Percentiles rank a stretch among this genome's conserved stretches.
Conservation (phyloP, 2,888 invertebrate species). For the Petrolisthes manimaculis region DNA sequence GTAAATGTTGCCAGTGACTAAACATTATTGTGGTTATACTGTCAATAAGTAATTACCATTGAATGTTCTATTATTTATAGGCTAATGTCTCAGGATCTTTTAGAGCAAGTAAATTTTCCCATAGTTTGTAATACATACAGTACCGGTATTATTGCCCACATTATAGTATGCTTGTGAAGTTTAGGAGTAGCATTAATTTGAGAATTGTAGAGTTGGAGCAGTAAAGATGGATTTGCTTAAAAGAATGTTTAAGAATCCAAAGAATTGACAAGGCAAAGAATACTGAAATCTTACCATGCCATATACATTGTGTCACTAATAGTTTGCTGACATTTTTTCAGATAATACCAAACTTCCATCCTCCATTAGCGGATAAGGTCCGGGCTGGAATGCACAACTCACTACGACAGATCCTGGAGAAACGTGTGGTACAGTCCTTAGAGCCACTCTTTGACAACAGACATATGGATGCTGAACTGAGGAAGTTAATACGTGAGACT, state of each 20-base stretch:
- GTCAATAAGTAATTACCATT: neutral
- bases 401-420: constrained; percentile 87
- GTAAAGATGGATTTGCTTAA: no score
- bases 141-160: no score
- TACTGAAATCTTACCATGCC: no score
- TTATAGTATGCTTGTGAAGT: no score
- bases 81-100: no score
- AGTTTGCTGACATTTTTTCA: constrained; percentile 70
- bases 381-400: constrained; percentile 85
- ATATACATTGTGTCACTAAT: no score
- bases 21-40: neutral
- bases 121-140: no score
- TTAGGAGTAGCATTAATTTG: no score
- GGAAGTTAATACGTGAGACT: constrained; percentile 87
- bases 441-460: constrained; percentile 89
- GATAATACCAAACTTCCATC: constrained; percentile 90
- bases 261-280: no score
- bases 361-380: constrained; percentile 83
- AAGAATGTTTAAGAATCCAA: no score
- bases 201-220: no score
- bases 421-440: constrained; percentile 89
- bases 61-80: neutral
- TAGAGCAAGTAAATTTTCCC: no score
- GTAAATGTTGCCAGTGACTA: constrained; percentile 70
- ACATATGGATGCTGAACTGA: constrained; percentile 85